Conservation (phyloP, 2,797 vertebrate genomes). For the Spinus olivaceus region DNA sequence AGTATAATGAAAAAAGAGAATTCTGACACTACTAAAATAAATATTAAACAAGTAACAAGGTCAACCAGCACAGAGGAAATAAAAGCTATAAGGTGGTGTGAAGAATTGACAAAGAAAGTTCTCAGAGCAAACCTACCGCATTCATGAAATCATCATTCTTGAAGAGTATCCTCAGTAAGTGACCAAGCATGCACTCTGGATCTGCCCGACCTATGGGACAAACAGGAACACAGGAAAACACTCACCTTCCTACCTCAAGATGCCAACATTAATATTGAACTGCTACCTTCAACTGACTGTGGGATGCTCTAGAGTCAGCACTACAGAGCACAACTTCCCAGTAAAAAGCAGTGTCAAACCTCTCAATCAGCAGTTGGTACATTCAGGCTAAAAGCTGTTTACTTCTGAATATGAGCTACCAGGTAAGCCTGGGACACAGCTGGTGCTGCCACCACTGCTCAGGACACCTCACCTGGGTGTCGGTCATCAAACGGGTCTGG, state of each 20-base stretch:
- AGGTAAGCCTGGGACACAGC: neutral
- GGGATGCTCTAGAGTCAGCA: neutral
- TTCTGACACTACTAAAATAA: neutral
- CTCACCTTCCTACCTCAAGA: neutral
- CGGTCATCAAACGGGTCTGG: constrained; percentile 98
- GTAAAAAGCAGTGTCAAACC: neutral
- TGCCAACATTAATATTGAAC: neutral
- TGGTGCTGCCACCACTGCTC: neutral
- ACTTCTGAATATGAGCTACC: neutral
- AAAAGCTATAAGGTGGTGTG: neutral
- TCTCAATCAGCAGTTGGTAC: neutral
- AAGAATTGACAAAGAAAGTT: neutral
- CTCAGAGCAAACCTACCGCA: constrained; percentile 80
- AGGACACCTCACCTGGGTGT: constrained; percentile 86
- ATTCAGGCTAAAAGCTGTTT: neutral
- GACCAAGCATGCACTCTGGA: constrained; percentile 95
- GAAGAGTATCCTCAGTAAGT: constrained; percentile 96
- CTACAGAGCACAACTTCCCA: neutral
- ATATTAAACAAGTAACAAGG: neutral
- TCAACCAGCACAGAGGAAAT: neutral
- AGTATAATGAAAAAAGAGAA: neutral
- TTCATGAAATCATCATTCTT: constrained; percentile 99
- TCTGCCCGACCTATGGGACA: constrained; percentile 89
- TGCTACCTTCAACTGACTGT: neutral
- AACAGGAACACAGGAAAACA: neutral